Base-by-base conservation (phyloP, 2,888 invertebrate species). In the Aporophyla lueneburgensis region DNA sequence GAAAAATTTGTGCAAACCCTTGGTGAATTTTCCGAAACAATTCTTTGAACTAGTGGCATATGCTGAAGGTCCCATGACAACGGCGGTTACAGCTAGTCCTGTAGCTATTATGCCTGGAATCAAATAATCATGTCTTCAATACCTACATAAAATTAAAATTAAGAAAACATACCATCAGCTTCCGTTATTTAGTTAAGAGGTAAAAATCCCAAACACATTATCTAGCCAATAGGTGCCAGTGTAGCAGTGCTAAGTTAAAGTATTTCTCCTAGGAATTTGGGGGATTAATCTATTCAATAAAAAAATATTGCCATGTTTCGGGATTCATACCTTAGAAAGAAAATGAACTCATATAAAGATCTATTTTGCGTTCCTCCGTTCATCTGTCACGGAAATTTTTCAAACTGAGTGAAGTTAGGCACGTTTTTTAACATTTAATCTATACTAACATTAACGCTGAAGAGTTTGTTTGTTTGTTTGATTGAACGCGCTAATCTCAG, bases 21-120 rank as follows among this genome's bases (percentile, higher is more conserved):
- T 62, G 49, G 0, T 0, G 12, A 6, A 16, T 6, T 0, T n/a
- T n/a, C 54, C 74, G 5, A 24, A 16, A 4, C 0, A 0, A 3
- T 12, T 16, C 6, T 5, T 0, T 33, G 27, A 4, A 12, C 14
- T 27, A n/a, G 19, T 14, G 1, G 19, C 10, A 51, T 63, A 75
- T 33, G 3, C 9, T 3, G 9, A 1, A 21, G 51, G 24, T 21
- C 77, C 77, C 33, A 46, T 0, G 9, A 14, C 0, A 24, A 27
- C 0, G 24, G 77, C 62, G 16, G 1, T 0, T 10, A 56, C 0
- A 33, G 51, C 16, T 14, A 51, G 21, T 10, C 0, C 0, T 74
- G 27, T 54, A 58, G 43, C 62, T 24, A n/a, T 5, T 1, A 77
- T 33, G 56, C 77, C 77, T 77, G 77, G 21, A 77, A 77, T 53